Base-by-base conservation (phyloP, 2,888 invertebrate genomes). In the Sinotaia quadrata region DNA sequence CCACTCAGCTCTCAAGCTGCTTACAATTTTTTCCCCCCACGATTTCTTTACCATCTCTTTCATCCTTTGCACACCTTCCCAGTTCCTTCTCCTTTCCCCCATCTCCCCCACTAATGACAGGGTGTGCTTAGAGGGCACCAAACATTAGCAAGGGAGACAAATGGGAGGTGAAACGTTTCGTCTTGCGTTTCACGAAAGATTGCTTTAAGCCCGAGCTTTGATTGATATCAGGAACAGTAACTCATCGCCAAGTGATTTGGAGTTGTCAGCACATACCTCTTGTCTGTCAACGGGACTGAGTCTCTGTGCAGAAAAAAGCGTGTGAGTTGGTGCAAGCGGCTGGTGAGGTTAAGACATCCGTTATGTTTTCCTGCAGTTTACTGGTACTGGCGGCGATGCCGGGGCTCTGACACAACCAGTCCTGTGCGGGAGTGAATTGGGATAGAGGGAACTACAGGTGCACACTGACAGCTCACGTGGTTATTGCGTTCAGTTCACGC, bases 191-290 rank as follows among this genome's bases (percentile, higher is more conserved):
- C 47, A 47, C 33, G 21, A 61, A 21, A 44, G 61, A 51, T 36
- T 34, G 61, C 54, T 36, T 34, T 54, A 54, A 54, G 63, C 36
- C 37, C 37, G 52, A 37, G 51, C 51, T 51, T 54, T 63, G 63
- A 63, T 52, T 37, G 63, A 62, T 54, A 63, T 63, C 63, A 54
- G 63, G 63, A 36, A 37, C 63, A 37, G 63, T 31, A 63, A 63
- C 63, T 63, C 63, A 63, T 63, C 63, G 36, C 54, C 52, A 34
- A 54, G 63, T 63, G 63, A 63, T 63, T 63, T 52, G 54, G 63
- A 63, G 63, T 63, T 63, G 63, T 63, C 63, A 5, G 51, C 63
- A 63, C 63, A 47, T 54, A 37, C 21, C 63, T 41, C 36, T 2
- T 31, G 36, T 54, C 63, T 21, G 29, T 54, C 63, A n/a, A n/a